Conservation (phyloP, 1,140 invertebrate genomes). For the Dreissena rostriformis region DNA sequence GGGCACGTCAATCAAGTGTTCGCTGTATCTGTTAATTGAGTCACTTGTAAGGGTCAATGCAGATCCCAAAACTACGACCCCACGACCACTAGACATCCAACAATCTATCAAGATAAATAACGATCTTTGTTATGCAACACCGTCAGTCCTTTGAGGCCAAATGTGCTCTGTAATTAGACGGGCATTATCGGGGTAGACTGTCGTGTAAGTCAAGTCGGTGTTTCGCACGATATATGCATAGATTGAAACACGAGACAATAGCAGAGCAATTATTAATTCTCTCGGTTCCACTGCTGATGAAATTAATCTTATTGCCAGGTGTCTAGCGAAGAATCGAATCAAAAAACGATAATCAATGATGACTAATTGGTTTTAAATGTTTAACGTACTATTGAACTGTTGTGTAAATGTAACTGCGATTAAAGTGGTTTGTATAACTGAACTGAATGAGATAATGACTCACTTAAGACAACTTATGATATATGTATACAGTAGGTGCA, state of each 20-base stretch:
- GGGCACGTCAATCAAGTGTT: background rate
- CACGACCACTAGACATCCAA: background rate
- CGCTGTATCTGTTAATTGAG: constrained; percentile 4
- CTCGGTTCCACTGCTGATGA: background rate
- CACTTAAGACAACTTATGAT: background rate
- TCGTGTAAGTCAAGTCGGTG: background rate
- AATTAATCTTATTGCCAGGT: background rate
- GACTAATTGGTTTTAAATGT: constrained; percentile 2
- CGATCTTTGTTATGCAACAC: background rate
- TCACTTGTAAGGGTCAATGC: background rate
- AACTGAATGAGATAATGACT: background rate
- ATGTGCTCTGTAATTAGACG: background rate
- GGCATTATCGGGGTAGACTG: background rate
- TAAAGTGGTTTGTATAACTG: background rate
- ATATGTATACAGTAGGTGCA: background rate
- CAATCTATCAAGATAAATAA: background rate
- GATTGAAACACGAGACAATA: background rate
- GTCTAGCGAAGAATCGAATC: background rate
- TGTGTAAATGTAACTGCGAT: background rate
- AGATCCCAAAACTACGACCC: background rate
- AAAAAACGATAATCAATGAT: background rate
- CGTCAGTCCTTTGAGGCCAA: background rate
- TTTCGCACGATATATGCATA: background rate
- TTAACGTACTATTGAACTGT: background rate
- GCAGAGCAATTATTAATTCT: constrained; percentile 2